phyloP scores from a whole-genome alignment of 2,113 vertebrate species.

The Rousettus leschenaultii region DNA sequence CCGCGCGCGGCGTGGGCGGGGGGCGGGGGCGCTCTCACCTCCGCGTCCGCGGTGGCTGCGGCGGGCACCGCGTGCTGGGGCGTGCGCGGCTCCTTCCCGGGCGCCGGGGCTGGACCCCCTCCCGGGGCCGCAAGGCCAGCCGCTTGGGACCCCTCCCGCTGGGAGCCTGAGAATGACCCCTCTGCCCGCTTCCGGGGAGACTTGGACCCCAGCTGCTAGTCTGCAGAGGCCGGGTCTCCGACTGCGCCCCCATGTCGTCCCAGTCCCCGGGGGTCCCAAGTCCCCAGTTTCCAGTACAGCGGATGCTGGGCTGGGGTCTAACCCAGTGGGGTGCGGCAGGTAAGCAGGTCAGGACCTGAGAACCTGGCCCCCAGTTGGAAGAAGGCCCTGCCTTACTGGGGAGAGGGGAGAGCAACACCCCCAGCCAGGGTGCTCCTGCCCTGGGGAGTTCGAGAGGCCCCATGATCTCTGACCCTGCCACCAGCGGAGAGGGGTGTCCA shows the following conservation, averaged over 20 bases:
- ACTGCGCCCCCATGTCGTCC: not conserved
- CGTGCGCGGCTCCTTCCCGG: constrained; percentile 23
- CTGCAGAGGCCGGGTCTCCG: not conserved
- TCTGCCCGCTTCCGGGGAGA: not conserved
- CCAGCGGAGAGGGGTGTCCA: accelerated
- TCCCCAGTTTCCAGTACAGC: not conserved
- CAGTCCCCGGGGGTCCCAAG: not conserved
- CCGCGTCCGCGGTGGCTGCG: not conserved
- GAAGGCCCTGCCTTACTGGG: not conserved
- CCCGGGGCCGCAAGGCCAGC: not conserved
- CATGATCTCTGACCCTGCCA: not conserved
- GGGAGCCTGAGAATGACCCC: not conserved
- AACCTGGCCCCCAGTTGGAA: not conserved
- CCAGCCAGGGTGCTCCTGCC: accelerated
- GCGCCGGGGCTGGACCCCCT: not conserved
- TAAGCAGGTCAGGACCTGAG: not conserved
- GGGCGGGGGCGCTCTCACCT: constrained; percentile 52
- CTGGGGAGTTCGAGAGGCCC: not conserved
- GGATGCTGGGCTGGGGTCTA: not conserved
- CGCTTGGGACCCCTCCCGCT: not conserved
- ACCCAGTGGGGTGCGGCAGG: not conserved
- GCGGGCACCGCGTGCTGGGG: not conserved
- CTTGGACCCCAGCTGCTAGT: not conserved
- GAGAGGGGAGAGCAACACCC: not conserved
- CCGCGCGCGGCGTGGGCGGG: not conserved